phyloP scores from a whole-genome alignment of 2,888 invertebrate genomes.

The Apamea anceps region DNA sequence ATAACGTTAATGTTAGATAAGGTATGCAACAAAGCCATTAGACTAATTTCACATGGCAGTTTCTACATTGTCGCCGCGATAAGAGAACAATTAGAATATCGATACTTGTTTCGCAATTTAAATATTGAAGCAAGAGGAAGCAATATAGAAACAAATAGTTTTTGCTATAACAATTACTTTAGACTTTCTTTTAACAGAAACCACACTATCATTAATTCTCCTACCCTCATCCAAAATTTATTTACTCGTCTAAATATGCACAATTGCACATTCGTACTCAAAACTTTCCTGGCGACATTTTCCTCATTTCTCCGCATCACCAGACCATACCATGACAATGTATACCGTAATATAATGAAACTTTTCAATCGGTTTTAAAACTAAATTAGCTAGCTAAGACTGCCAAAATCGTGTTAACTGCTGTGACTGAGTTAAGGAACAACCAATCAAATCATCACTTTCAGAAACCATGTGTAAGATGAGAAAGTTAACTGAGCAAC shows the following conservation, averaged over 20 bases:
- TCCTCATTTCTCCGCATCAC: too few relatives aligned
- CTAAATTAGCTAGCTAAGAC: too few relatives aligned
- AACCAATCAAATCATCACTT: background rate
- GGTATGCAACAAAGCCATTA: constrained; percentile 6
- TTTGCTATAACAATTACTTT: background rate
- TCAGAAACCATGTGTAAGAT: background rate
- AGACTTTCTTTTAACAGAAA: background rate
- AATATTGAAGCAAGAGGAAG: background rate
- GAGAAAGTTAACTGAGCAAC: background rate
- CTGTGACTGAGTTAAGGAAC: too few relatives aligned
- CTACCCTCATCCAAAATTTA: too few relatives aligned
- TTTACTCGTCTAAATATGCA: too few relatives aligned
- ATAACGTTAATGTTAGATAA: constrained; percentile 18
- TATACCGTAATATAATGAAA: too few relatives aligned
- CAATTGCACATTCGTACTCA: too few relatives aligned
- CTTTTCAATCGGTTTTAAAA: too few relatives aligned
- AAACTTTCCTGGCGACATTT: too few relatives aligned
- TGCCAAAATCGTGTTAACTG: too few relatives aligned
- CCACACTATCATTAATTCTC: background rate
- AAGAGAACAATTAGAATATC: constrained; percentile 15
- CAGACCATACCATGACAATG: too few relatives aligned
- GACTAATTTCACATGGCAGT: constrained; percentile 1
- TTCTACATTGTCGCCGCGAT: constrained; percentile 16
- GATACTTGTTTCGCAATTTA: constrained; percentile 9
- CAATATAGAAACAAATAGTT: background rate